phyloP scores from a whole-genome alignment of 1,140 invertebrate genomes.

The Lysiphlebus fabarum region DNA sequence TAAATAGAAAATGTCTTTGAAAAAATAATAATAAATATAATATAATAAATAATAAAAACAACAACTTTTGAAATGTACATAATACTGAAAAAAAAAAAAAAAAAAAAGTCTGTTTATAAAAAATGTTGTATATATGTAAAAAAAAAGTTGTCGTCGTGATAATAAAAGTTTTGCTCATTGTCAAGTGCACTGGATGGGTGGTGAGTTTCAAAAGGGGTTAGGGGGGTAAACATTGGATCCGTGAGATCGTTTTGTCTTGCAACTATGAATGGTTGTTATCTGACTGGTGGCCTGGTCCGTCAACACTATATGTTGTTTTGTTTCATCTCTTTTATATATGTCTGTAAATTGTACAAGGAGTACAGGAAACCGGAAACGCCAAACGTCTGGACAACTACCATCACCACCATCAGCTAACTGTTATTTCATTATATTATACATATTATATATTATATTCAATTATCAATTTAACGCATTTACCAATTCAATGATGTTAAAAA shows the following conservation, averaged over 20 bases:
- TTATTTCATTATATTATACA: slow-evolving; percentile 13
- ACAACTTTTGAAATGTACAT: too few species aligned
- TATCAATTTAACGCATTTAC: too few species aligned
- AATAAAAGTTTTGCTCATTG: too few species aligned
- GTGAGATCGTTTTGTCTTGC: slow-evolving; percentile 49
- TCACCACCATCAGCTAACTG: slow-evolving; percentile 4
- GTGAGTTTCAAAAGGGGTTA: neutral
- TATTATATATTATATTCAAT: too few species aligned
- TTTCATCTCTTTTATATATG: slow-evolving; percentile 2
- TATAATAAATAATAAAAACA: too few species aligned
- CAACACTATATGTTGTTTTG: slow-evolving; percentile 25
- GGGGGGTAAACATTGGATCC: slow-evolving; percentile 19
- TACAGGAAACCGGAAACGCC: slow-evolving; percentile 49
- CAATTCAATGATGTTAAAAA: too few species aligned
- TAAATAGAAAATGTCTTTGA: too few species aligned
- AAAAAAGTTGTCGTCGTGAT: too few species aligned
- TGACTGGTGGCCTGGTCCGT: slow-evolving; percentile 39
- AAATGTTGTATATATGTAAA: too few species aligned
- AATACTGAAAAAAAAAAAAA: too few species aligned
- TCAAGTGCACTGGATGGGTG: neutral
- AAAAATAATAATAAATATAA: too few species aligned
- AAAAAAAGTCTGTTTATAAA: too few species aligned
- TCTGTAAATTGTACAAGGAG: slow-evolving; percentile 48
- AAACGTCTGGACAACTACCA: slow-evolving; percentile 42
- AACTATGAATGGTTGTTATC: slow-evolving; percentile 39